These are phyloP conservation scores for Spatulosminthurus flaviceps DNA, from an alignment of 2,888 invertebrate genomes.

Conservation along the genomic window DNA sequence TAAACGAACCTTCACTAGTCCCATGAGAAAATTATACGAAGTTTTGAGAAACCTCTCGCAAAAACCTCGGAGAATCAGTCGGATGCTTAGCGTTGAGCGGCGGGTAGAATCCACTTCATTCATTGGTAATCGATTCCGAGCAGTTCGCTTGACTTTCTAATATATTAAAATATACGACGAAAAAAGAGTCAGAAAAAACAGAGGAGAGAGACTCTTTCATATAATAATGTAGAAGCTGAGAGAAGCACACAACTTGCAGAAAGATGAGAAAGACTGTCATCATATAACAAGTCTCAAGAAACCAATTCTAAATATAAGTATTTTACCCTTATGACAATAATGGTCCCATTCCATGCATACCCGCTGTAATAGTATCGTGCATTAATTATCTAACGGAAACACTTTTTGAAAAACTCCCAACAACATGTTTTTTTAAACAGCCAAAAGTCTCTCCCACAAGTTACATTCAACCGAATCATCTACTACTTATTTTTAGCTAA, in stretches of 20 bases:
- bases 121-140: conserved; percentile 80
- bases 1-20: conserved; percentile 79
- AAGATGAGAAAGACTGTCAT: neutral
- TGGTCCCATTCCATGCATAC: no score
- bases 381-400: no score
- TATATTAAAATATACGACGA: conserved; percentile 7
- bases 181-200: neutral
- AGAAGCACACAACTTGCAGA: neutral
- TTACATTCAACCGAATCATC: no score
- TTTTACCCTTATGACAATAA: no score
- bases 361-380: no score
- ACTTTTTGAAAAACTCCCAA: no score
- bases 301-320: no score
- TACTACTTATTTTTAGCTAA: no score
- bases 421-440: no score
- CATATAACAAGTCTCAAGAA: conserved; percentile 22
- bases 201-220: neutral
- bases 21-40: conserved; percentile 93
- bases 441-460: no score
- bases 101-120: conserved; percentile 75
- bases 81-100: conserved; percentile 83
- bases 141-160: conserved; percentile 73
- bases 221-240: neutral
- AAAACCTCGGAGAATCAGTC: conserved; percentile 91
- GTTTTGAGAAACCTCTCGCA: conserved; percentile 91